A percentile compares a stretch with the other conserved stretches of the same genome.
These are phyloP conservation scores for Tachina fera DNA, from an alignment of 2,888 invertebrate species.

Conservation along the genomic window DNA sequence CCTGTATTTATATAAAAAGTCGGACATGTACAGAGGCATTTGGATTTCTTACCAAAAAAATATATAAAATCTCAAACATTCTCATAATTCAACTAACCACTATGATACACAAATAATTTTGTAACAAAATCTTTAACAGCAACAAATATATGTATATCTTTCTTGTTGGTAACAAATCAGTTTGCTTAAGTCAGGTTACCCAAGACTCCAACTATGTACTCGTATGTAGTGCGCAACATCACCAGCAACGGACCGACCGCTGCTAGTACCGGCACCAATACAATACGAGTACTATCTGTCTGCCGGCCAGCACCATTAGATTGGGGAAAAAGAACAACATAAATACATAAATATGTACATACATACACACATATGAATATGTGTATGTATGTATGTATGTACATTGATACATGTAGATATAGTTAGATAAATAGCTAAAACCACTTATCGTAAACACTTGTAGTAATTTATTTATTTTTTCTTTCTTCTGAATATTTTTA, in stretches of 20 bases:
- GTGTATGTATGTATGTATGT: no score
- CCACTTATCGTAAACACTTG: conserved; percentile 70
- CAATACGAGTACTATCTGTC: background rate
- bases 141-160: conserved; percentile 42
- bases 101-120: conserved; percentile 26
- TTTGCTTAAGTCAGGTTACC: conserved; percentile 23
- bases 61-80: conserved; percentile 43
- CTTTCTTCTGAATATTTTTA: conserved; percentile 6
- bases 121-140: conserved; percentile 27
- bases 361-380: no score
- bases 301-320: conserved; percentile 28
- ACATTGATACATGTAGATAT: conserved; percentile 38
- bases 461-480: conserved; percentile 51
- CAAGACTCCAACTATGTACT: conserved; percentile 32
- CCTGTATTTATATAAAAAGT: background rate
- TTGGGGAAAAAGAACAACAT: conserved; percentile 20
- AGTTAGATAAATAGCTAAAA: conserved; percentile 63
- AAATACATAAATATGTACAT: no score
- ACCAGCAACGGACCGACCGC: conserved; percentile 1
- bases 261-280: background rate
- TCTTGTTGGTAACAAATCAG: conserved; percentile 54
- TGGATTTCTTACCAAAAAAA: conserved; percentile 2
- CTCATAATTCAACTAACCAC: conserved; percentile 46
- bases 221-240: background rate
- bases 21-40: conserved; percentile 19